Evolutionary conservation across 1,140 invertebrate species (phyloP).

Genomic region (Dinoponera quadriceps): DNA sequence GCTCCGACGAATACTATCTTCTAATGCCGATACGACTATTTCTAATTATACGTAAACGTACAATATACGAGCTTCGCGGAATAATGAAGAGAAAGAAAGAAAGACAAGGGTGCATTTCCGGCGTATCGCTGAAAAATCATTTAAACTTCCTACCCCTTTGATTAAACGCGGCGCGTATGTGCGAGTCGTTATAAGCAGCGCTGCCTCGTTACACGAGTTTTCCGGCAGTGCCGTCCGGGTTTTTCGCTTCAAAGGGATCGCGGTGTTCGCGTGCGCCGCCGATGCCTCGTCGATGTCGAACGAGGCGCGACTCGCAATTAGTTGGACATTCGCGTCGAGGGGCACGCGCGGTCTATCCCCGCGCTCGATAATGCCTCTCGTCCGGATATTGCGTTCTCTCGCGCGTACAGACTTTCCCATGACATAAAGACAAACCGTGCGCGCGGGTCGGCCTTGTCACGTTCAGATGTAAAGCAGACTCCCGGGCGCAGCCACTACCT

Average conservation of each 20-base stretch:
- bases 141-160: conserved; percentile 48
- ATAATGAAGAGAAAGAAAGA: neutral
- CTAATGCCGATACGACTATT: neutral
- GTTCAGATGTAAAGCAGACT: conserved; percentile 80
- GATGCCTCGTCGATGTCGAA: conserved; percentile 9
- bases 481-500: conserved; percentile 74
- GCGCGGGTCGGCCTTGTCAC: conserved; percentile 79
- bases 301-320: conserved; percentile 69
- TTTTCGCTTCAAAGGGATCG: conserved; percentile 69
- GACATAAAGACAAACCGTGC: conserved; percentile 82
- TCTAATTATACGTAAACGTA: neutral
- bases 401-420: conserved; percentile 78
- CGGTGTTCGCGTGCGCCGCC: neutral
- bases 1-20: too few species aligned
- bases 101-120: neutral
- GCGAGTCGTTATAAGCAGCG: conserved; percentile 57
- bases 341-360: conserved; percentile 32
- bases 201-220: conserved; percentile 66
- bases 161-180: conserved; percentile 39
- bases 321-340: conserved; percentile 69
- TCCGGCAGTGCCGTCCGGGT: conserved; percentile 34
- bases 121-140: conserved; percentile 35
- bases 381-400: conserved; percentile 58
- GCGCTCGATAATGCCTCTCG: conserved; percentile 69
- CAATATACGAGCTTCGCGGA: neutral